Percentiles rank a stretch among this genome's conserved stretches.
Conservation (phyloP, 2,888 invertebrate species). For the Metalampra italica region DNA sequence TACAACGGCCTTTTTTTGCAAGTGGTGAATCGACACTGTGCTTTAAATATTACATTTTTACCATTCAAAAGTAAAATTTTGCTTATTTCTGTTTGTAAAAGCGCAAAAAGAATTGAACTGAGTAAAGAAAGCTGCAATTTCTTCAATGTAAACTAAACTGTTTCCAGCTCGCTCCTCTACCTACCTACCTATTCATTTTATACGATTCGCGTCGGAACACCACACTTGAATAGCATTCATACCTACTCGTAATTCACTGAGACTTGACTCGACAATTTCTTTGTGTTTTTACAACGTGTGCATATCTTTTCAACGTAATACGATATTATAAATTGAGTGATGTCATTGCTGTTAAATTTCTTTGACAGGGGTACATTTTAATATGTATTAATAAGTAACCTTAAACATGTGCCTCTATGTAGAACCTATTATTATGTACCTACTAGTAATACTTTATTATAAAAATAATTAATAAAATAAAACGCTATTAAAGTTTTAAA, state of each 20-base stretch:
- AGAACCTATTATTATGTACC: no score
- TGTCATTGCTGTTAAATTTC: constrained; percentile 5
- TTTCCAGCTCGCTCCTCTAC: constrained; percentile 15
- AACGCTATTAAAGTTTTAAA: no score
- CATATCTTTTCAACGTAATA: constrained; percentile 20
- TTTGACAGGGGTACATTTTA: background rate
- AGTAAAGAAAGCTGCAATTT: constrained; percentile 29
- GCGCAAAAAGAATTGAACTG: constrained; percentile 27
- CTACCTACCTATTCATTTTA: constrained; percentile 33
- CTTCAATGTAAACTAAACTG: constrained; percentile 27
- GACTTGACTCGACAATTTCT: constrained; percentile 27
- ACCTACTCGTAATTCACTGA: constrained; percentile 34
- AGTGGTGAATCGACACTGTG: no score
- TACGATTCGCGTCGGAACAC: constrained; percentile 34
- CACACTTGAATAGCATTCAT: constrained; percentile 30
- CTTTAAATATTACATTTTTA: no score
- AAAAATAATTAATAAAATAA: no score
- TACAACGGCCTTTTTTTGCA: no score
- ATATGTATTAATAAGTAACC: background rate
- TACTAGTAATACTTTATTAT: no score
- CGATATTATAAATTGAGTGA: constrained; percentile 16
- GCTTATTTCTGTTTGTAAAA: constrained; percentile 4
- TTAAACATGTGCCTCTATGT: no score
- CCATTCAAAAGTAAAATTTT: background rate
- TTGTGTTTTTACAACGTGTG: constrained; percentile 28